Evolutionary conservation across 2,797 vertebrate genomes (phyloP).

Genomic region (Nannoperca obscura): DNA sequence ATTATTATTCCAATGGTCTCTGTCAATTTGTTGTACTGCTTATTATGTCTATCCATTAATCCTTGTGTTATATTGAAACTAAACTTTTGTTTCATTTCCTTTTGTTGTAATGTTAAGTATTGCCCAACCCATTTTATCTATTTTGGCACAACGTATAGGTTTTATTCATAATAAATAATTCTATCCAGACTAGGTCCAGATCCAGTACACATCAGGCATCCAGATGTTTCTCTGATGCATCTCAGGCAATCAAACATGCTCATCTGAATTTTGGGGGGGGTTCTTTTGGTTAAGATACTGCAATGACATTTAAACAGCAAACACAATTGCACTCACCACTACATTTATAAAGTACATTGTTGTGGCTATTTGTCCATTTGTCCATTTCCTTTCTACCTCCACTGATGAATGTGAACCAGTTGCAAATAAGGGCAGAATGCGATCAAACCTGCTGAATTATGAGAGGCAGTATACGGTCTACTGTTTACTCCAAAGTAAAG

Average conservation of each 20-base stretch:
- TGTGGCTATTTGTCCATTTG: slow-evolving; percentile 44
- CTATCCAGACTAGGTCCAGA: background rate
- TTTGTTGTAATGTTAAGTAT: no score
- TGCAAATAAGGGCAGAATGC: background rate
- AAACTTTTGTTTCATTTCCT: no score
- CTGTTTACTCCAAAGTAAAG: background rate
- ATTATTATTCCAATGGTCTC: background rate
- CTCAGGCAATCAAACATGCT: slow-evolving; percentile 2
- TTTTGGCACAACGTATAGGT: no score
- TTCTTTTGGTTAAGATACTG: background rate
- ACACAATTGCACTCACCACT: slow-evolving; percentile 25
- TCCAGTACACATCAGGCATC: slow-evolving; percentile 2
- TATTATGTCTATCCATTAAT: no score
- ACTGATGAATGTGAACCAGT: background rate
- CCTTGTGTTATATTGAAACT: no score
- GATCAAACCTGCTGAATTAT: background rate
- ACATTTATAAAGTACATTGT: slow-evolving; percentile 46
- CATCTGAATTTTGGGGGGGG: background rate
- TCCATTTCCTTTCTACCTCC: background rate
- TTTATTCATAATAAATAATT: no score
- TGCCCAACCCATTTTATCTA: no score
- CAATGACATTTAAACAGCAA: slow-evolving; percentile 30
- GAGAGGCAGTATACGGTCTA: background rate
- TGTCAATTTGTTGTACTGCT: background rate
- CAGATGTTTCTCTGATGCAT: background rate